Conservation (phyloP, 2,888 invertebrate genomes). For the Siphlonurus alternatus region DNA sequence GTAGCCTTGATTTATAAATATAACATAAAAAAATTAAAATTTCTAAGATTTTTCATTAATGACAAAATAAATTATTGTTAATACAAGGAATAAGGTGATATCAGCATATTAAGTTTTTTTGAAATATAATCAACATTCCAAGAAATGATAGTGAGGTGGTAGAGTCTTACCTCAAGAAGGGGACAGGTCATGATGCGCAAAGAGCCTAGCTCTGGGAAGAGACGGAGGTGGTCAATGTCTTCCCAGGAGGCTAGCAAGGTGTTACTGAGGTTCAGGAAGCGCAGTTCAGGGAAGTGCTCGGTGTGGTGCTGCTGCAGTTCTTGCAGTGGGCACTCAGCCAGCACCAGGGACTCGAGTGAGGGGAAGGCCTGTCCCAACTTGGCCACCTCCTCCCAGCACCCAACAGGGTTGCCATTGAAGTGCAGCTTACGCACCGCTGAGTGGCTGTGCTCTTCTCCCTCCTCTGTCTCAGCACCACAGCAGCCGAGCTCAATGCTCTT, state of each 20-base stretch:
- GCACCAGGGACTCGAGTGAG: constrained; percentile 61
- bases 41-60: no score
- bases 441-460: constrained; percentile 33
- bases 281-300: constrained; percentile 41
- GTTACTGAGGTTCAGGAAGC: constrained; percentile 70
- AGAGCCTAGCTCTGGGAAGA: constrained; percentile 67
- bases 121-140: no score
- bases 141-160: no score
- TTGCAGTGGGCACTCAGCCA: constrained; percentile 68
- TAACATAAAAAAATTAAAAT: no score
- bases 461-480: constrained; percentile 20
- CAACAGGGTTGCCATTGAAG: constrained; percentile 76
- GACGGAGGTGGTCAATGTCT: constrained; percentile 70
- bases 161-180: constrained; percentile 36
- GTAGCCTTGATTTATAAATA: no score
- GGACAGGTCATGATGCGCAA: constrained; percentile 64
- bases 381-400: constrained; percentile 65
- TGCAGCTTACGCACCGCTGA: constrained; percentile 58
- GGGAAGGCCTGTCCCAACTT: constrained; percentile 78
- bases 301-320: constrained; percentile 27
- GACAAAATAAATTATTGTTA: no score
- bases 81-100: no score
- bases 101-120: no score
- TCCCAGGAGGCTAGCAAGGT: constrained; percentile 73
- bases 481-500: constrained; percentile 50